Base-by-base conservation (phyloP, 2,888 invertebrate genomes). In the Eristalis intricaria region DNA sequence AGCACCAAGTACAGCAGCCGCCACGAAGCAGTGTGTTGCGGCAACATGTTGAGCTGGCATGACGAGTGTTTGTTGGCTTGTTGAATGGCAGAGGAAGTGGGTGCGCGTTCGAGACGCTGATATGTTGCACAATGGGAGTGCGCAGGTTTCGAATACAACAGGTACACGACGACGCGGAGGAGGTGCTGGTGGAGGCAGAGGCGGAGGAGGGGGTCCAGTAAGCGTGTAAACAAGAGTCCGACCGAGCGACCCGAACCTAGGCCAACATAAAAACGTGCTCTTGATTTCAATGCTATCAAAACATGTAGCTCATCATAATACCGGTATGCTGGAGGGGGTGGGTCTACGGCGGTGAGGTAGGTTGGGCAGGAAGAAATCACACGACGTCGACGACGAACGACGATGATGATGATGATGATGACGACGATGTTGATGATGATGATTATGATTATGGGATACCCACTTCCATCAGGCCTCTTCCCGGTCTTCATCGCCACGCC, bases 241-340 rank as follows among this genome's bases (percentile, higher is more conserved):
- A 73, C 71, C 76, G 87, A 73, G 68, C 79, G 87, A 87, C 87
- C 87, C 84, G 87, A 87, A 87, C 87, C 87, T 87, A 87, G 87
- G 87, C 87, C 84, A 87, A 87, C 84, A 87, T 22, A 79, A 84
- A 86, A 87, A 87, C 87, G 87, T 87, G 87, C 87, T 87, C 87
- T 87, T 87, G 87, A 87, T 83, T 84, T 84, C 79, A 84, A 87
- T 87, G 84, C 69, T 84, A 83, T 83, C 87, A 83, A 87, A 87
- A 76, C 87, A 84, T 84, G 84, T 83, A 83, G 83, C 87, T 76
- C 87, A 83, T 87, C 87, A 86, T 86, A 86, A 86, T 86, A 70
- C 78, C 82, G 86, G 78, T 66, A 61, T 60, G 66, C 23, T 23
- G 22, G 29, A n/a, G 60, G n/a, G 13, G 26, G 60, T 40, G 64